Conservation (phyloP, 2,888 invertebrate genomes). For the Meghimatium bilineatum region DNA sequence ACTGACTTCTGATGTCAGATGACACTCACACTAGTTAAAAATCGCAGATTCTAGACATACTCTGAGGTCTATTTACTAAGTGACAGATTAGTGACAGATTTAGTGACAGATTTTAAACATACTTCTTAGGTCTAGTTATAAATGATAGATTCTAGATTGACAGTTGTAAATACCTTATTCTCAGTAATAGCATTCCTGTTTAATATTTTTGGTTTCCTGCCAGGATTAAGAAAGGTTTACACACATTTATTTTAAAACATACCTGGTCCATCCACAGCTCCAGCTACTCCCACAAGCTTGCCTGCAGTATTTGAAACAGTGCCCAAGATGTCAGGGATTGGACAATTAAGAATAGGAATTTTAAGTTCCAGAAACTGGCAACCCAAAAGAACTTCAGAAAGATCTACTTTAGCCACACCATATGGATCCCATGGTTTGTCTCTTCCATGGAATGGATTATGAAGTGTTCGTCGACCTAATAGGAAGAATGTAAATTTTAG, state of each 20-base stretch:
- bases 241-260: constrained; percentile 3
- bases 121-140: too few relatives aligned
- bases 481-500: not conserved
- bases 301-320: constrained; percentile 53
- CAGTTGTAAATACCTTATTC: too few relatives aligned
- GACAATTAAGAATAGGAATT: constrained; percentile 72
- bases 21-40: too few relatives aligned
- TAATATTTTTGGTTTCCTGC: too few relatives aligned
- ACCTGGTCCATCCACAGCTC: constrained; percentile 76
- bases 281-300: constrained; percentile 70
- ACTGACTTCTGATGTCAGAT: too few relatives aligned
- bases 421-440: constrained; percentile 76
- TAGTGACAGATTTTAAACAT: too few relatives aligned
- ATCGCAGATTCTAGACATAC: too few relatives aligned
- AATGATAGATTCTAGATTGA: too few relatives aligned
- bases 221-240: not conserved
- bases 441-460: constrained; percentile 73
- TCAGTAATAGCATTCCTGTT: too few relatives aligned
- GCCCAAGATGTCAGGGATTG: constrained; percentile 72
- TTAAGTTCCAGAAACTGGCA: constrained; percentile 70
- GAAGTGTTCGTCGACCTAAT: constrained; percentile 71
- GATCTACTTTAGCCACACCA: constrained; percentile 72
- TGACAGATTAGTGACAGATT: too few relatives aligned
- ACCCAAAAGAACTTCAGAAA: constrained; percentile 74
- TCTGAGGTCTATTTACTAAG: too few relatives aligned